Base-by-base conservation (phyloP, 2,797 vertebrate genomes). In the Hapalemur alaotrensis region DNA sequence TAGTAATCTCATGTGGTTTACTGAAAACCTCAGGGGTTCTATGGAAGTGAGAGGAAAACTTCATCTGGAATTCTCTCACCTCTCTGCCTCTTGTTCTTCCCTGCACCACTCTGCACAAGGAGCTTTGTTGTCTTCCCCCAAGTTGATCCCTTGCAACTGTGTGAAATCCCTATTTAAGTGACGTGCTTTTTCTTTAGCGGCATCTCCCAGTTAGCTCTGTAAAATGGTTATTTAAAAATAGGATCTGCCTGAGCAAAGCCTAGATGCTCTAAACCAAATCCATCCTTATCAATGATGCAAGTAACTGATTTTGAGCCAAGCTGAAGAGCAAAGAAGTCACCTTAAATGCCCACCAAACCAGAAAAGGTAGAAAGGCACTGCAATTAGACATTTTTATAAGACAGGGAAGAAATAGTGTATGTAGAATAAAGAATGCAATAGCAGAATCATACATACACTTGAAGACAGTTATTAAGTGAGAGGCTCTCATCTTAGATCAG, bases 11-110 rank as follows among this genome's bases (percentile, higher is more conserved):
- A 4, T 7, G 1, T 28, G 46, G 1, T 50, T 87, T 82, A 84
- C 91, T 84, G 59, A 41, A 95, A 95, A 96, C 22, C 59, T 92
- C 52, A 35, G n/a, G 4, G 83, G 8, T 87, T 96, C 22, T 65
- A 32, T 46, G 30, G n/a, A 93, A 95, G n/a, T 4, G 15, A 84
- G 38, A 89, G 41, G 52, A 72, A 35, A 78, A 85, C 17, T 75
- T 93, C n/a, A 20, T 88, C 72, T 73, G 4, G 15, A 5, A 50
- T 38, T 35, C 59, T 75, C 35, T 25, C n/a, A 23, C 54, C 43
- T 30, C 22, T 35, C 17, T 52, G 4, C 9, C 81, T 25, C 25
- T 50, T 35, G 30, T 76, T 23, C 79, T 87, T 48, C 30, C 46
- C 46, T 3, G 13, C 8, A 12, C n/a, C 46, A 81, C 30, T 65